These are phyloP conservation scores for Tenodera sinensis DNA, from an alignment of 2,888 invertebrate genomes.

Conservation along the genomic window DNA sequence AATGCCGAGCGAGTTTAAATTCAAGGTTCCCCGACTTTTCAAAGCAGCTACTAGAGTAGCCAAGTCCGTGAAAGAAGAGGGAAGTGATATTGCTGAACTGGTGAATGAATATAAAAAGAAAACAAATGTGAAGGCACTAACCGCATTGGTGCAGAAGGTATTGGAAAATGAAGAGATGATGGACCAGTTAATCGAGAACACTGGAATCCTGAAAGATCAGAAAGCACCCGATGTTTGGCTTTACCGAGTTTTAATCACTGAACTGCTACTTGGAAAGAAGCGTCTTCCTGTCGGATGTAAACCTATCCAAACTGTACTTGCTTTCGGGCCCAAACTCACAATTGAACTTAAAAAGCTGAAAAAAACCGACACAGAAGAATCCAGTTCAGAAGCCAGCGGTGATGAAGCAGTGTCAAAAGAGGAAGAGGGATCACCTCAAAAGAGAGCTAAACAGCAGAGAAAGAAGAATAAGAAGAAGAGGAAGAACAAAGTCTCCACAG, in stretches of 20 bases:
- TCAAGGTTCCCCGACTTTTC: constrained; percentile 3
- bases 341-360: background rate
- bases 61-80: background rate
- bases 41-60: background rate
- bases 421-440: background rate
- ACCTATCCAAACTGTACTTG: background rate
- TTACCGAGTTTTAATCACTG: background rate
- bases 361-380: background rate
- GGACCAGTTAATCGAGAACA: background rate
- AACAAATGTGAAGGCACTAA: background rate
- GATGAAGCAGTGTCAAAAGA: background rate
- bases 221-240: background rate
- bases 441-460: background rate
- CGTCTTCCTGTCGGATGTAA: background rate
- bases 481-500: background rate
- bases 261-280: constrained; percentile 10
- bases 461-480: background rate
- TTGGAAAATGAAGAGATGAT: background rate
- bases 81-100: background rate
- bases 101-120: background rate
- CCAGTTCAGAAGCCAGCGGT: background rate
- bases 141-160: background rate
- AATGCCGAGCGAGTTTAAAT: background rate
- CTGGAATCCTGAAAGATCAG: background rate
- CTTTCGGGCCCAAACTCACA: background rate